Evolutionary conservation across 2,888 invertebrate genomes (phyloP).

Genomic region (Acanthopleura granulata): DNA sequence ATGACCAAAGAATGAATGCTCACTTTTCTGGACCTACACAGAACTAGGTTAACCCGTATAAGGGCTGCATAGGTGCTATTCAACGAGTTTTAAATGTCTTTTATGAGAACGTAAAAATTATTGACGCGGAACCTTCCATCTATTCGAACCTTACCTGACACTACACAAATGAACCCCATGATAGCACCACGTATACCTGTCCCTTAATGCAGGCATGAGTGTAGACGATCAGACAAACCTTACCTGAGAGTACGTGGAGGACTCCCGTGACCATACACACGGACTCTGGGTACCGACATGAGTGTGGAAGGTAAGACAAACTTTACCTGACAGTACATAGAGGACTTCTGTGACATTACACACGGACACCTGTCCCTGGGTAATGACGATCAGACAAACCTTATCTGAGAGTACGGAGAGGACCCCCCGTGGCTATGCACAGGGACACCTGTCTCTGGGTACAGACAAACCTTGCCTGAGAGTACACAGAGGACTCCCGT

Average conservation of each 20-base stretch:
- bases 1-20: too few relatives aligned
- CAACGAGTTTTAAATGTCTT: too few relatives aligned
- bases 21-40: too few relatives aligned
- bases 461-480: too few relatives aligned
- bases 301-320: constrained; percentile 19
- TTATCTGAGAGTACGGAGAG: constrained; percentile 93
- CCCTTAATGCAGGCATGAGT: background rate
- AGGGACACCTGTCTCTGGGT: constrained; percentile 61
- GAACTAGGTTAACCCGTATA: too few relatives aligned
- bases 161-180: too few relatives aligned
- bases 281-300: constrained; percentile 78
- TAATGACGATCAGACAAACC: constrained; percentile 58
- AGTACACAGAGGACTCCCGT: too few relatives aligned
- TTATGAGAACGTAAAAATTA: too few relatives aligned
- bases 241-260: constrained; percentile 92
- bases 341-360: constrained; percentile 94
- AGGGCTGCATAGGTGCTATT: too few relatives aligned
- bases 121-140: too few relatives aligned
- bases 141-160: background rate
- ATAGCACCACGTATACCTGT: too few relatives aligned
- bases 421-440: constrained; percentile 91
- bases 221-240: constrained; percentile 45
- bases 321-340: constrained; percentile 89
- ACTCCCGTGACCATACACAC: constrained; percentile 94
- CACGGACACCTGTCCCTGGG: constrained; percentile 92